Percentiles rank a stretch among this genome's conserved stretches.
phyloP scores from a whole-genome alignment of 2,113 vertebrate genomes.

The Probosciger aterrimus region DNA sequence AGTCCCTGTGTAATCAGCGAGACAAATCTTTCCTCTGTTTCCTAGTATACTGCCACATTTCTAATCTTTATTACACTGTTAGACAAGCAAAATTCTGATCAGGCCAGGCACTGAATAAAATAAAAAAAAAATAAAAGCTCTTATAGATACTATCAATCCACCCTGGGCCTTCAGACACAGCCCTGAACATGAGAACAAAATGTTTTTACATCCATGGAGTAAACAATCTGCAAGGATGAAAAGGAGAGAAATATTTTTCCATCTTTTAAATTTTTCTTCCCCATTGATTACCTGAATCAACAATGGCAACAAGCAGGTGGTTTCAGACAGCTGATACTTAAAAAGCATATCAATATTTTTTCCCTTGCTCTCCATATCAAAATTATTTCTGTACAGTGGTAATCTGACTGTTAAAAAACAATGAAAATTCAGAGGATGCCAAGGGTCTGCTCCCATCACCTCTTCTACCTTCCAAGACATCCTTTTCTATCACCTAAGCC shows the following conservation, averaged over 20 bases:
- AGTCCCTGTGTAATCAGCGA: fast-evolving
- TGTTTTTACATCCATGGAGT: not conserved
- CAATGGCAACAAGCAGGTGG: not conserved
- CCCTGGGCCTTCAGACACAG: not conserved
- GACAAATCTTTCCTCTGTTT: not conserved
- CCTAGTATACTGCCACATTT: not conserved
- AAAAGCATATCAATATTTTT: not conserved
- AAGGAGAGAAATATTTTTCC: not conserved
- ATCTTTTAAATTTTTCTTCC: not conserved
- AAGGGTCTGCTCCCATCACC: not conserved
- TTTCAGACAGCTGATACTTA: not conserved
- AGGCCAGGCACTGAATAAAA: not conserved
- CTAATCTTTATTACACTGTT: not conserved
- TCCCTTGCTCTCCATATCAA: not conserved
- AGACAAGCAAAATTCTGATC: not conserved
- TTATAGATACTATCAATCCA: not conserved
- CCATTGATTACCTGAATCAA: fast-evolving
- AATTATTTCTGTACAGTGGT: not conserved
- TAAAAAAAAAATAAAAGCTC: not conserved
- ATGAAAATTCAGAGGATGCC: not conserved
- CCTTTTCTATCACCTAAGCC: not conserved
- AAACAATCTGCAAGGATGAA: not conserved
- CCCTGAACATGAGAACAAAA: not conserved
- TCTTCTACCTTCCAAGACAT: not conserved
- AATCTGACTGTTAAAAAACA: not conserved